These are phyloP conservation scores for Noctua pronuba DNA, from an alignment of 2,888 invertebrate species.

Conservation along the genomic window DNA sequence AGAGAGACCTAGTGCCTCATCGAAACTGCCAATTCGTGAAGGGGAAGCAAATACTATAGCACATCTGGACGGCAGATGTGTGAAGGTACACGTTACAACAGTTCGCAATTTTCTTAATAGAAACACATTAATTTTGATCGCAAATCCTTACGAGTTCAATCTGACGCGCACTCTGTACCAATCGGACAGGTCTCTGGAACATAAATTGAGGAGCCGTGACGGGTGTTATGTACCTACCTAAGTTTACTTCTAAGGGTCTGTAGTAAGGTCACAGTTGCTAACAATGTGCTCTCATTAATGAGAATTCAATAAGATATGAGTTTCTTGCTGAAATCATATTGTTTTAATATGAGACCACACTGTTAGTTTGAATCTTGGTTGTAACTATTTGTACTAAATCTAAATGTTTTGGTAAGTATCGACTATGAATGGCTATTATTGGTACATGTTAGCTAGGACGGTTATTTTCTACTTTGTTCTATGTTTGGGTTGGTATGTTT, in stretches of 20 bases:
- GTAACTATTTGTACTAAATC: slow-evolving; percentile 68
- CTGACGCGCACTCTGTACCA: slow-evolving; percentile 96
- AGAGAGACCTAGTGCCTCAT: slow-evolving; percentile 65
- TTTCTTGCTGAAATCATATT: not conserved
- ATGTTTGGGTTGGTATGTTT: slow-evolving; percentile 68
- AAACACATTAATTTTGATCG: slow-evolving; percentile 88
- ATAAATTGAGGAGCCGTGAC: slow-evolving; percentile 88
- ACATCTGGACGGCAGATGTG: slow-evolving; percentile 89
- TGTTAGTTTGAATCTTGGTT: slow-evolving; percentile 59
- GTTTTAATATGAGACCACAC: slow-evolving; percentile 63
- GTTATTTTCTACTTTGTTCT: slow-evolving; percentile 69
- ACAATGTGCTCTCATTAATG: slow-evolving; percentile 60
- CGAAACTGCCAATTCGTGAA: slow-evolving; percentile 87
- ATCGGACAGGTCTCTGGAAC: slow-evolving; percentile 93
- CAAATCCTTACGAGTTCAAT: slow-evolving; percentile 95
- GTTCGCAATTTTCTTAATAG: slow-evolving; percentile 86
- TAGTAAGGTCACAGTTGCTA: slow-evolving; percentile 58
- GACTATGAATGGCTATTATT: slow-evolving; percentile 63
- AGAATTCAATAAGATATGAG: not conserved
- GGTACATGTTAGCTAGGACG: slow-evolving; percentile 68
- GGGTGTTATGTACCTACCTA: slow-evolving; percentile 81
- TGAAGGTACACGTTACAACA: slow-evolving; percentile 89
- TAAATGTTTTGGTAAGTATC: slow-evolving; percentile 66
- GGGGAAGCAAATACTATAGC: slow-evolving; percentile 85
- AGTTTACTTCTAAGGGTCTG: slow-evolving; percentile 68